Evolutionary conservation across 2,888 invertebrate genomes (phyloP).

Genomic region (Drosophila silvestris): DNA sequence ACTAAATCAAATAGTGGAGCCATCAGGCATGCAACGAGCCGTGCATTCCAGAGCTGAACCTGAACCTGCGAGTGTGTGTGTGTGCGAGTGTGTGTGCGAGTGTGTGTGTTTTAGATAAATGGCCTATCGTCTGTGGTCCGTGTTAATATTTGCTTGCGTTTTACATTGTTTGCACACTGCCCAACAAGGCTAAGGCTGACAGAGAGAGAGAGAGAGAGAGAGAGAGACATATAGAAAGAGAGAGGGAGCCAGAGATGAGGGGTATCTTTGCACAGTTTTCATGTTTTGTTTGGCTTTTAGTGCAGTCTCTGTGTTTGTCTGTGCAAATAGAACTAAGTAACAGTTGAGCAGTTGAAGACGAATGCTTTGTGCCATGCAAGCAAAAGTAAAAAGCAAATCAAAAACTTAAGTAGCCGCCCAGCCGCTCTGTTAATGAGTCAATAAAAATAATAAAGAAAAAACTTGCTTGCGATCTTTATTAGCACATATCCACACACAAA

Average conservation of each 20-base stretch:
- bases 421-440: slow-evolving; percentile 50
- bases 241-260: not conserved
- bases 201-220: slow-evolving; percentile 7
- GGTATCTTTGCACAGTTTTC: slow-evolving; percentile 69
- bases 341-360: slow-evolving; percentile 49
- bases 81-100: slow-evolving; percentile 13
- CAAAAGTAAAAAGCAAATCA: slow-evolving; percentile 4
- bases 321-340: slow-evolving; percentile 42
- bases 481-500: slow-evolving; percentile 11
- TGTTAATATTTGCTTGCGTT: slow-evolving; percentile 79
- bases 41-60: slow-evolving; percentile 47
- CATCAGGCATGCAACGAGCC: slow-evolving; percentile 75
- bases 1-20: slow-evolving; percentile 73
- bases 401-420: slow-evolving; percentile 25
- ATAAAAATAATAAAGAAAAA: not conserved
- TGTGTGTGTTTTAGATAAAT: slow-evolving; percentile 41
- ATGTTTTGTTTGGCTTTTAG: slow-evolving; percentile 76
- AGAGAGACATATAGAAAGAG: slow-evolving; percentile 14
- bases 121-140: slow-evolving; percentile 61
- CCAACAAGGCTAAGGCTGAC: slow-evolving; percentile 31
- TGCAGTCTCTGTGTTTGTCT: slow-evolving; percentile 53
- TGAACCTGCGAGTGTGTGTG: slow-evolving; percentile 34
- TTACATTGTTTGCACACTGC: slow-evolving; percentile 73
- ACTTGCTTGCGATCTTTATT: slow-evolving; percentile 34
- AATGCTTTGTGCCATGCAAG: slow-evolving; percentile 20